Conservation (phyloP, 35 echinoderm and acorn worm genomes). For the Heliocidaris erythrogramma region DNA sequence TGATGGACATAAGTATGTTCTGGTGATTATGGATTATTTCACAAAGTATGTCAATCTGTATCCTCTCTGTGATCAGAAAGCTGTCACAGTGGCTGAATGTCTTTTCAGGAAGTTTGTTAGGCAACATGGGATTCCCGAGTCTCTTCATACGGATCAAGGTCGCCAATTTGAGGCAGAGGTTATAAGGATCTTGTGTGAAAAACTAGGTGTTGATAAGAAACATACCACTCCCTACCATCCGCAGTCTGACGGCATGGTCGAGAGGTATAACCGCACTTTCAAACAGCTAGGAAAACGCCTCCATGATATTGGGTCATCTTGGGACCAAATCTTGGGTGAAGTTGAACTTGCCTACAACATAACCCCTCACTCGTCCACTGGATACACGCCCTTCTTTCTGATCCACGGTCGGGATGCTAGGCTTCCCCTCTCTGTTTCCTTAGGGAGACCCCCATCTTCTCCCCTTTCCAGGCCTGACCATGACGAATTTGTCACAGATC, state of each 20-base stretch:
- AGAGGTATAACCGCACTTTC: not conserved
- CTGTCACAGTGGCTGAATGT: slow-evolving; percentile 66
- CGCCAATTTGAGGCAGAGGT: slow-evolving; percentile 54
- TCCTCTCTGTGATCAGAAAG: slow-evolving; percentile 54
- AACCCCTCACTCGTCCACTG: slow-evolving; percentile 38
- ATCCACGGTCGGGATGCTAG: slow-evolving; percentile 29
- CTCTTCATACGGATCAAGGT: slow-evolving; percentile 52
- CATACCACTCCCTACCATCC: slow-evolving; percentile 57
- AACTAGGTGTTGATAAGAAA: not conserved
- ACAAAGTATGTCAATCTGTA: slow-evolving; percentile 71
- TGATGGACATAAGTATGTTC: slow-evolving; percentile 64
- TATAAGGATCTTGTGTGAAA: slow-evolving; percentile 21
- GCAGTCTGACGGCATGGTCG: slow-evolving; percentile 42
- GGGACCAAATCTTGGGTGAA: not conserved
- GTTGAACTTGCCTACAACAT: slow-evolving; percentile 56
- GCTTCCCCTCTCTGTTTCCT: not conserved
- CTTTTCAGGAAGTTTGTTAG: slow-evolving; percentile 60
- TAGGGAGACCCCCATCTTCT: not conserved
- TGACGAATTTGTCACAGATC: not conserved
- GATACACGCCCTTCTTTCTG: slow-evolving; percentile 46
- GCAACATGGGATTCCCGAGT: slow-evolving; percentile 53
- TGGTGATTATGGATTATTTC: slow-evolving; percentile 71
- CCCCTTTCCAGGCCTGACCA: not conserved
- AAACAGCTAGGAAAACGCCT: not conserved
- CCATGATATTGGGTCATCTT: not conserved